A percentile compares a stretch with the other conserved stretches of the same genome.
These are phyloP conservation scores for Chelonus insularis DNA, from an alignment of 1,140 invertebrate genomes.

Conservation along the genomic window DNA sequence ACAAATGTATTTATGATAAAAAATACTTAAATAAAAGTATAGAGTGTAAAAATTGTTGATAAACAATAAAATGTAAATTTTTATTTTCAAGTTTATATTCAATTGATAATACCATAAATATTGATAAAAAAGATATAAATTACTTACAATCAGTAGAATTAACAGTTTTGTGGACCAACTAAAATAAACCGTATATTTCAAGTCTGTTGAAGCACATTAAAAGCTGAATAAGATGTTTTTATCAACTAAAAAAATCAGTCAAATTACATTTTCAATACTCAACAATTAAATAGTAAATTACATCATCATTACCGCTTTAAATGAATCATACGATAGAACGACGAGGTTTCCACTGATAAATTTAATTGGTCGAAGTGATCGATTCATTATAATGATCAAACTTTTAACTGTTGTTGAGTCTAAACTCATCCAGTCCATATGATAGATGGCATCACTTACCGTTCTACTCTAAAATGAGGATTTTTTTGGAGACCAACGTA, in stretches of 20 bases:
- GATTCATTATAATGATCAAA: conserved; percentile 20
- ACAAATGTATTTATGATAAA: no score
- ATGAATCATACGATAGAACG: conserved; percentile 20
- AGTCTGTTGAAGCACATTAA: conserved; percentile 21
- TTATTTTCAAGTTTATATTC: no score
- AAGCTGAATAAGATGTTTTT: conserved; percentile 16
- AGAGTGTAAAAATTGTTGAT: no score
- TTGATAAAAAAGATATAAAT: no score
- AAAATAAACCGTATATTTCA: not conserved
- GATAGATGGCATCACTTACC: conserved; percentile 18
- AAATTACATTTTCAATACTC: no score
- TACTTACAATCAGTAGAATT: no score
- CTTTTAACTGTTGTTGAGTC: conserved; percentile 17
- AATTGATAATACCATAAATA: no score
- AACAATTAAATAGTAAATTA: not conserved
- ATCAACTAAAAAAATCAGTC: no score
- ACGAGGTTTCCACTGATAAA: conserved; percentile 17
- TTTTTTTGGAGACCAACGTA: not conserved
- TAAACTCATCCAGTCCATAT: conserved; percentile 19
- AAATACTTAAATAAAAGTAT: no score
- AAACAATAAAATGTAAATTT: no score
- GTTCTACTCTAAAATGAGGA: conserved; percentile 18
- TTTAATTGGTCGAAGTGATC: conserved; percentile 12
- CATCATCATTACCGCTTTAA: conserved; percentile 21
- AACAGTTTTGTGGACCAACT: no score